Evolutionary conservation across 2,797 vertebrate species (phyloP).

Genomic region (Delichon dasypus): DNA sequence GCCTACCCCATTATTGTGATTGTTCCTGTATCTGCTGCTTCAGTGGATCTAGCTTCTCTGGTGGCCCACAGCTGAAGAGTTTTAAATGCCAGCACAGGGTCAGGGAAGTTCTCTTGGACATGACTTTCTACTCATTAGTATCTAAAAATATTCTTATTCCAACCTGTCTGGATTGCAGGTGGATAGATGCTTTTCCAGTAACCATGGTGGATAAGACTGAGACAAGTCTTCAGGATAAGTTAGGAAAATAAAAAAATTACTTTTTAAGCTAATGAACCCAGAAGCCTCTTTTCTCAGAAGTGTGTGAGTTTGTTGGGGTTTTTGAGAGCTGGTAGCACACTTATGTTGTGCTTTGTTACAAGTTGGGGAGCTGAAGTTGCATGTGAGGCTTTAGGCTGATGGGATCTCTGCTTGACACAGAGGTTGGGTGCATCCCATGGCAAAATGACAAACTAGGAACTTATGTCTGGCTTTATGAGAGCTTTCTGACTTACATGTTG

Average conservation of each 20-base stretch:
- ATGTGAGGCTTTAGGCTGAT: not conserved
- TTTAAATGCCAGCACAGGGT: not conserved
- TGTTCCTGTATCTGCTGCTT: not conserved
- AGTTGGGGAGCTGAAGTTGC: not conserved
- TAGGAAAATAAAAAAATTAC: not conserved
- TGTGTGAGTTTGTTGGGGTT: not conserved
- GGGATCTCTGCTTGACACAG: not conserved
- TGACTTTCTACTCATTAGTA: not conserved
- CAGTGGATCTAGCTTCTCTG: not conserved
- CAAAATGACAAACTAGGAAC: not conserved
- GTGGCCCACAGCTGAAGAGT: not conserved
- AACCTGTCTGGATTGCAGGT: not conserved
- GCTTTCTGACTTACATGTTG: not conserved
- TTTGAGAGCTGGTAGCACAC: not conserved
- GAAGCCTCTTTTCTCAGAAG: not conserved
- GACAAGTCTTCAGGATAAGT: not conserved
- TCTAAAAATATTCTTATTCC: not conserved
- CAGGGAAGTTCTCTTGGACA: not conserved
- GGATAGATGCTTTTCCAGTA: not conserved
- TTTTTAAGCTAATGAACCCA: constrained; percentile 6
- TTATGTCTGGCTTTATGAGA: not conserved
- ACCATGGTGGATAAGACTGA: not conserved
- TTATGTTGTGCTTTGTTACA: not conserved
- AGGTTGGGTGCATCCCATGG: not conserved
- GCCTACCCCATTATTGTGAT: not conserved